phyloP scores from a whole-genome alignment of 2,888 invertebrate species.

The Ophion slaviceki region DNA sequence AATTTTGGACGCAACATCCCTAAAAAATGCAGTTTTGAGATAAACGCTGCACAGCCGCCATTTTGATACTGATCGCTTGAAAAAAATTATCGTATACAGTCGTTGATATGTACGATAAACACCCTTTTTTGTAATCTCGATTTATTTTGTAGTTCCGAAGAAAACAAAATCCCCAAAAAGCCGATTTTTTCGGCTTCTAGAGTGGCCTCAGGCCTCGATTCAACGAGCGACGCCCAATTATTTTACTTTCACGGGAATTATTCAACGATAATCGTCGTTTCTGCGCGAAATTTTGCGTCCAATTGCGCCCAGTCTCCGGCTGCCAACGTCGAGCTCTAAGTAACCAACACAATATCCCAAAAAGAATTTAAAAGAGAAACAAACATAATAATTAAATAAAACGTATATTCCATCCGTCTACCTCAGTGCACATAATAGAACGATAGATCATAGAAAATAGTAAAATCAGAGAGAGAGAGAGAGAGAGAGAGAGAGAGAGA shows the following conservation, averaged over 20 bases:
- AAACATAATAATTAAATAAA: slow-evolving; percentile 40
- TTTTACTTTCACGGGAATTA: neutral
- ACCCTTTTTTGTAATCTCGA: too few species aligned
- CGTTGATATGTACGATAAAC: too few species aligned
- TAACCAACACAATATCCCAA: slow-evolving; percentile 46
- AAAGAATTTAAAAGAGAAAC: slow-evolving; percentile 59
- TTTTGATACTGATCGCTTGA: too few species aligned
- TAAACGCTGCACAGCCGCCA: too few species aligned
- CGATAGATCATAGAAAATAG: slow-evolving; percentile 76
- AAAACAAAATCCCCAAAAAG: too few species aligned
- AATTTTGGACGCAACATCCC: too few species aligned
- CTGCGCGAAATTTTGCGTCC: neutral
- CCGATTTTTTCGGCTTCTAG: too few species aligned
- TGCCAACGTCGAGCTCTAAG: neutral
- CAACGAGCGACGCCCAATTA: neutral
- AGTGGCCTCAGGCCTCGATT: too few species aligned
- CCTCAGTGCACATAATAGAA: slow-evolving; percentile 81
- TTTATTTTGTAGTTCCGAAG: too few species aligned
- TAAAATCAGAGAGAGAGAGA: slow-evolving; percentile 40
- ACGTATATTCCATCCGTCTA: slow-evolving; percentile 80
- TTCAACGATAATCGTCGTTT: neutral
- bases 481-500: slow-evolving; percentile 17
- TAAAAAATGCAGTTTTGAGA: too few species aligned
- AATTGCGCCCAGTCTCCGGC: slow-evolving; percentile 12
- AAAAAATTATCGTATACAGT: too few species aligned